Evolutionary conservation across 2,797 vertebrate species (phyloP).

Genomic region (Champsocephalus esox): DNA sequence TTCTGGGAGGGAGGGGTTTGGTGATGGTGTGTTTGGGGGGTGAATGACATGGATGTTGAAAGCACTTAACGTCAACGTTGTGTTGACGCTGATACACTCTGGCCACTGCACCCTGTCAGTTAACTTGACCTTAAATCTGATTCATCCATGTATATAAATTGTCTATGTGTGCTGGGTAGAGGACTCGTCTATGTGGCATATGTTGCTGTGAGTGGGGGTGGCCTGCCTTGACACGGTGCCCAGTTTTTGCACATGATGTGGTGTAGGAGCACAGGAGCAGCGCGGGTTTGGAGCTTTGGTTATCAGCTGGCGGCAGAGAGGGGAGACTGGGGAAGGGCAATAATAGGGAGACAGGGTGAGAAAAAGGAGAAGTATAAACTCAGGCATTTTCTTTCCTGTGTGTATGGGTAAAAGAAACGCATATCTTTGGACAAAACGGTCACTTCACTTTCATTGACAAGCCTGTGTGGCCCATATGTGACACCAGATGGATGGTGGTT

Average conservation of each 20-base stretch:
- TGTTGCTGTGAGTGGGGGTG: slow-evolving; percentile 47
- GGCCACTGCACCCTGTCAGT: slow-evolving; percentile 15
- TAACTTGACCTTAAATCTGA: slow-evolving; percentile 24
- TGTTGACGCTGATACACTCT: slow-evolving; percentile 26
- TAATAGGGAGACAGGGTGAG: not conserved
- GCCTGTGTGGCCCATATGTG: no score
- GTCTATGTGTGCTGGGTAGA: slow-evolving; percentile 15
- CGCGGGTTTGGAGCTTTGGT: slow-evolving; percentile 48
- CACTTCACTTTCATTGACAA: no score
- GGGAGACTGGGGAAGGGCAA: not conserved
- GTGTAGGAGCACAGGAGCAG: slow-evolving; percentile 22
- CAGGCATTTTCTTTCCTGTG: not conserved
- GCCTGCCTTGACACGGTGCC: slow-evolving; percentile 52
- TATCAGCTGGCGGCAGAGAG: slow-evolving; percentile 41
- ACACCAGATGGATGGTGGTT: no score
- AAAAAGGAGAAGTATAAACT: not conserved
- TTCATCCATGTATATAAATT: slow-evolving; percentile 13
- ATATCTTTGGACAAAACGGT: slow-evolving; percentile 11
- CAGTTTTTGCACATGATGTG: slow-evolving; percentile 60
- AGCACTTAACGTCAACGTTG: slow-evolving; percentile 33
- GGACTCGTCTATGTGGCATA: slow-evolving; percentile 42
- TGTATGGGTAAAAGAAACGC: slow-evolving; percentile 13
- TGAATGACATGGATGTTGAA: slow-evolving; percentile 20
- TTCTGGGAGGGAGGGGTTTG: slow-evolving; percentile 42
- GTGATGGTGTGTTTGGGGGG: not conserved